Evolutionary conservation across 1,140 invertebrate genomes (phyloP), one percentile per base, ranked within the genome.

Genomic region (Colletes latitarsis): DNA sequence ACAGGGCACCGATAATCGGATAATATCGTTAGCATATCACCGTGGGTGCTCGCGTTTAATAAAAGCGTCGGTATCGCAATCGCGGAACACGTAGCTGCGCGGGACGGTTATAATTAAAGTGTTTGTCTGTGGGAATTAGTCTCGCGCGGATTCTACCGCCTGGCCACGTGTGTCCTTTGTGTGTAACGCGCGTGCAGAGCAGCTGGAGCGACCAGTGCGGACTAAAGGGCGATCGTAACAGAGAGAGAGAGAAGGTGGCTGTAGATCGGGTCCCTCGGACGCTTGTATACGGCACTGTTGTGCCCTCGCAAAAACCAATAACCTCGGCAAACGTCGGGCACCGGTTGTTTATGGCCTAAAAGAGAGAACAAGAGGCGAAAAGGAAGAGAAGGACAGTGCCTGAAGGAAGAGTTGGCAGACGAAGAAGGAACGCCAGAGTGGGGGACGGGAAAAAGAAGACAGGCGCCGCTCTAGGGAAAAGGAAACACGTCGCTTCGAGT

Each of bases 231-330:
- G 15, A 46, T 12, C 9, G 53, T 6, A 57, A n/a, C 10, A 30
- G 30, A 30, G 30, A 30, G 30, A 30, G 30, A 30, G 30, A 30
- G 30, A 30, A 30, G 30, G 30, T 30, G 30, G 30, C 15, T 9
- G 14, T 19, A 39, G 21, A 9, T 66, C 49, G 49, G 64, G 70
- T 66, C 30, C 41, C 5, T 1, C 14, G 19, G 74, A 64, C 80
- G 58, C 73, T 67, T 77, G 73, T 69, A 58, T 73, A 79, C 81
- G 63, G 72, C 72, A 79, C 67, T 82, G 81, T 85, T 66, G 73
- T 63, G 71, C 63, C 62, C 79, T 87, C 69, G 86, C 73, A 82
- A 87, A 87, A 88, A 87, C 85, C 85, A 87, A 87, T 87, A 87
- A 87, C 85, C 84, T 87, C 81, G 83, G 76, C 77, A 70, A 80